Base-by-base conservation (phyloP, 2,888 invertebrate genomes). In the Chloroclystis v-ata region DNA sequence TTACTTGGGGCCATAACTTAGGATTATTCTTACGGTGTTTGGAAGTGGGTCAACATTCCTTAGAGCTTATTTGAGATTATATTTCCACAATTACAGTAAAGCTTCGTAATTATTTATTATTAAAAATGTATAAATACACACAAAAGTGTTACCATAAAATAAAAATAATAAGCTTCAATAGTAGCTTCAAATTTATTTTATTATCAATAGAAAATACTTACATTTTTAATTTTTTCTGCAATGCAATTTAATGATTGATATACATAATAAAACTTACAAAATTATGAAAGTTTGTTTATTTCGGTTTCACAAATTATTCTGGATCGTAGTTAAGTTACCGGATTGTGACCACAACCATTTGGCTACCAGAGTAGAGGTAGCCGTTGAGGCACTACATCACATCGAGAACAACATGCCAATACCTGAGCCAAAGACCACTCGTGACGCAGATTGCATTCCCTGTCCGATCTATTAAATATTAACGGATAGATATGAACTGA, bases 391-490 rank as follows among this genome's bases (percentile, higher is more conserved):
- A 43, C 50, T 47, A 47, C 46, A 43, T 54, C 52, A 52, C 47
- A 44, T n/a, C 37, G 26, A 50, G 4, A 52, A 50, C 48, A 30
- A 20, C 49, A 42, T 54, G 46, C 49, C 52, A 57, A 52, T 50
- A 54, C 45, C 44, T 54, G 39, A 41, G 38, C 16, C 7, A 3
- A 7, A 10, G 4, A 11, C n/a, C 16, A 24, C 11, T 35, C 35
- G 10, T 33, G 10, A 33, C 20, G 7, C 20, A 26, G 20, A 35
- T 33, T 30, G 1, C 7, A 12, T 12, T 28, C 0, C 8, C 8
- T 9, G 13, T 30, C 1, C 13, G n/a, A 30, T 30, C 4, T 9
- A 13, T 12, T n/a, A 9, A 13, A 12, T 13, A 30, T 30, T 9
- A 9, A 13, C n/a, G n/a, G n/a, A n/a, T n/a, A n/a, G n/a, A n/a